Evolutionary conservation across 2,888 invertebrate genomes (phyloP).

Genomic region (Criorhina ranunculi): DNA sequence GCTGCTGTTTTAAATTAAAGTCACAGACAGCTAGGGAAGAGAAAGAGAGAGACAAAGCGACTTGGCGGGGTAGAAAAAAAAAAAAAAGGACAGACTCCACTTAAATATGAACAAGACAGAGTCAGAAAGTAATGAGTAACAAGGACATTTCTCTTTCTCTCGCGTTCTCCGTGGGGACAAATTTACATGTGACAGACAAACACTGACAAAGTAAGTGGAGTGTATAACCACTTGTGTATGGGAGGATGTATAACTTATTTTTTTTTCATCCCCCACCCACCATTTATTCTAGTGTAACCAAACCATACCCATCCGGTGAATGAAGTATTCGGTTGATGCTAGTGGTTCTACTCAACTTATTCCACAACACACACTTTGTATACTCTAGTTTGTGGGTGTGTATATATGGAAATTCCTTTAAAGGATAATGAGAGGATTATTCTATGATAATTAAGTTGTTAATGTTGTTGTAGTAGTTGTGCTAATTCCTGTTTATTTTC

Average conservation of each 20-base stretch:
- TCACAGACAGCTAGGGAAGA: background rate
- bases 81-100: constrained; percentile 24
- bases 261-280: constrained; percentile 10
- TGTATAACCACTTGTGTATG: constrained; percentile 59
- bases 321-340: constrained; percentile 48
- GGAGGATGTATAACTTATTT: constrained; percentile 49
- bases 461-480: constrained; percentile 69
- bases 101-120: constrained; percentile 56
- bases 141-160: constrained; percentile 22
- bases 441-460: constrained; percentile 71
- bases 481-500: constrained; percentile 56
- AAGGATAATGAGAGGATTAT: constrained; percentile 74
- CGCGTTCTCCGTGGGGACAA: constrained; percentile 16
- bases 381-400: constrained; percentile 21
- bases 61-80: background rate
- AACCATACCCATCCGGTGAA: constrained; percentile 41
- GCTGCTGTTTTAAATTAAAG: constrained; percentile 49
- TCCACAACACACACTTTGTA: constrained; percentile 51
- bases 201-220: constrained; percentile 46
- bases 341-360: constrained; percentile 44
- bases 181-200: constrained; percentile 63
- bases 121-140: constrained; percentile 68
- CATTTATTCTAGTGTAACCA: constrained; percentile 15
- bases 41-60: no score
- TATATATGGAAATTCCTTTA: constrained; percentile 53